Percentiles rank a stretch among this genome's conserved stretches.
phyloP scores from a whole-genome alignment of 2,797 vertebrate species.

The Philypnodon macrostomus region DNA sequence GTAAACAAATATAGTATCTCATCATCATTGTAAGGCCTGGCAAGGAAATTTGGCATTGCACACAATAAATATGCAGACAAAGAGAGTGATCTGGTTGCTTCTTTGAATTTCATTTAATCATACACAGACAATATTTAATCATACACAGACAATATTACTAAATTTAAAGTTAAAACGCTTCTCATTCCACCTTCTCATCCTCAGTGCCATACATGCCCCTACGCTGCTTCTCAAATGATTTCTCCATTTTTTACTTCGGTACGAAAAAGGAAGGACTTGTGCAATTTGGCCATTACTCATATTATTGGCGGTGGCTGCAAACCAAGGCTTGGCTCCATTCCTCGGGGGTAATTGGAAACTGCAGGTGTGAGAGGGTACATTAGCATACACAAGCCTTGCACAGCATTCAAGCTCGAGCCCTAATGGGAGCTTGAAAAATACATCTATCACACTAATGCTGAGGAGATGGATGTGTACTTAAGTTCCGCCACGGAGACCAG shows the following conservation, averaged over 20 bases:
- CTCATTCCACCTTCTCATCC: slow-evolving; percentile 19
- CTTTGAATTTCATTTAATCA: too few species aligned
- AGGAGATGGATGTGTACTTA: slow-evolving; percentile 66
- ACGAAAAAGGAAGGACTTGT: slow-evolving; percentile 67
- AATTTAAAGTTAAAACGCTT: slow-evolving; percentile 21
- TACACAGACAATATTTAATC: too few species aligned
- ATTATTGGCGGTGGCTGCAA: slow-evolving; percentile 76
- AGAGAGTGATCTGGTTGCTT: too few species aligned
- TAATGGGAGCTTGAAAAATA: slow-evolving; percentile 73
- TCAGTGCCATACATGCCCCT: slow-evolving; percentile 57
- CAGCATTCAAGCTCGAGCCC: slow-evolving; percentile 53
- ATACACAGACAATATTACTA: not conserved
- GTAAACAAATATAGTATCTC: too few species aligned
- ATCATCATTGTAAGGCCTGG: too few species aligned
- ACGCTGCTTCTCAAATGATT: slow-evolving; percentile 63
- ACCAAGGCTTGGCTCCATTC: slow-evolving; percentile 75
- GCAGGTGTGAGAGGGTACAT: slow-evolving; percentile 80
- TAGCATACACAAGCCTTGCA: slow-evolving; percentile 74
- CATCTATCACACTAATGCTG: slow-evolving; percentile 70
- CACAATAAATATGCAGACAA: too few species aligned
- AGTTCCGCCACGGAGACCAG: slow-evolving; percentile 59
- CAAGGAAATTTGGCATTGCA: too few species aligned
- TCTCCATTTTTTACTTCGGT: slow-evolving; percentile 59
- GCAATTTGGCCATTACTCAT: slow-evolving; percentile 82
- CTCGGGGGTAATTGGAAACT: slow-evolving; percentile 81